Evolutionary conservation across 2,113 vertebrate genomes (phyloP), one percentile per base, ranked within the genome.

Genomic region (Paracanthobrama guichenoti): DNA sequence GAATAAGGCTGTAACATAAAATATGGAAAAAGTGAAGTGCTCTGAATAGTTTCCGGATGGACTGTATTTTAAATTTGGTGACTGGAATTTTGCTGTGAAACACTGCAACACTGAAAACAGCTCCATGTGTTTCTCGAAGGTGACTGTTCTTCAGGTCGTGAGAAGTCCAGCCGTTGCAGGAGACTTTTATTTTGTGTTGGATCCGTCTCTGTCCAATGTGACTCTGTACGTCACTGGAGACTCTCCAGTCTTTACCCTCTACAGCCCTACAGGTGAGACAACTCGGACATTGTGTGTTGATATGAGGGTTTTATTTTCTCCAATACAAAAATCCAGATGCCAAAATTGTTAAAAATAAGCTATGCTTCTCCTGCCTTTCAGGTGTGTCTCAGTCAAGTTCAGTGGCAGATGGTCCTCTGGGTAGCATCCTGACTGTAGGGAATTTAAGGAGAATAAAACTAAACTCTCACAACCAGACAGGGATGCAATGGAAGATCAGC

Each of bases 401-500:
- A 20, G 24, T 66, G 42, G 24, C 24, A 48, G 24, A 46, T 66
- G 78, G 78, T 44, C 31, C 42, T 26, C 60, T 80, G 3, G 78
- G 42, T 2, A 81, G 24, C 20, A 81, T 67, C 26, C 62, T 66
- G 79, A 81, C 44, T 81, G 79, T 67, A 2, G 60, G 60, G 9
- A 67, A 64, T 67, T 16, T 67, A 22, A 50, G 18, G 28, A 35
- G 59, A 22, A 2, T 81, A 14, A 28, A 53, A 16, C 62, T 81
- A 9, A 81, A 53, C 18, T 81, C 62, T 53, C 11, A 84, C 8
- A 86, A 62, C 11, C n/a, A 84, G 79, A 59, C 12, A 16, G 93
- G 92, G 72, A 50, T 16, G 13, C 13, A 2, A 10, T 94, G 92
- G 92, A 13, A 72, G 53, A 85, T 92, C 0, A 74, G 2, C 20